Evolutionary conservation across 2,113 vertebrate species (phyloP).

Genomic region (Protomyctophum bolini): DNA sequence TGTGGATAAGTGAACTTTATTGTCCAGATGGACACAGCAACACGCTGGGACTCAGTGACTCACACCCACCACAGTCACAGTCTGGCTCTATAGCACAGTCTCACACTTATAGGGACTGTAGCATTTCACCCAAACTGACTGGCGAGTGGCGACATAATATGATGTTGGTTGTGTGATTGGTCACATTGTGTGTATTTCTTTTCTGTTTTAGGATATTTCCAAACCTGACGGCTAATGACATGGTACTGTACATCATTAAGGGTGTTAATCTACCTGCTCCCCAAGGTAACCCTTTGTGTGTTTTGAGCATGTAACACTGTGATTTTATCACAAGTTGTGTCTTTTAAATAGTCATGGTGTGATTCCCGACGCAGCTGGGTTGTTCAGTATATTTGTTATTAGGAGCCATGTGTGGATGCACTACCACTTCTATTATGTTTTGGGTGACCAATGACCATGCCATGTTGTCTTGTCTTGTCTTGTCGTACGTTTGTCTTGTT

Average conservation of each 20-base stretch:
- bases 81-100: slow-evolving; percentile 29
- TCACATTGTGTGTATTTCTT: slow-evolving; percentile 7
- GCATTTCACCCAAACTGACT: slow-evolving; percentile 10
- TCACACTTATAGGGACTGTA: slow-evolving; percentile 30
- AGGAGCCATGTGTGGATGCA: too few relatives aligned
- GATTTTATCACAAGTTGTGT: background rate
- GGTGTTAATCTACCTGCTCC: slow-evolving; percentile 85
- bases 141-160: slow-evolving; percentile 1
- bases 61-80: slow-evolving; percentile 30
- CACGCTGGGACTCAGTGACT: slow-evolving; percentile 54
- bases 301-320: background rate
- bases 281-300: slow-evolving; percentile 75
- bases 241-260: slow-evolving; percentile 84
- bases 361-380: too few relatives aligned
- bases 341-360: slow-evolving; percentile 8
- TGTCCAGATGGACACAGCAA: background rate
- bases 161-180: slow-evolving; percentile 6
- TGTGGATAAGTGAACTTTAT: slow-evolving; percentile 33
- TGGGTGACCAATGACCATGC: too few relatives aligned
- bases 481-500: too few relatives aligned
- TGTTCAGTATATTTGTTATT: too few relatives aligned
- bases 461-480: too few relatives aligned
- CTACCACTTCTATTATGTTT: too few relatives aligned
- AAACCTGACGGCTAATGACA: slow-evolving; percentile 82
- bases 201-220: slow-evolving; percentile 77